Conservation (phyloP, 2,113 vertebrate species). For the Alces alces region DNA sequence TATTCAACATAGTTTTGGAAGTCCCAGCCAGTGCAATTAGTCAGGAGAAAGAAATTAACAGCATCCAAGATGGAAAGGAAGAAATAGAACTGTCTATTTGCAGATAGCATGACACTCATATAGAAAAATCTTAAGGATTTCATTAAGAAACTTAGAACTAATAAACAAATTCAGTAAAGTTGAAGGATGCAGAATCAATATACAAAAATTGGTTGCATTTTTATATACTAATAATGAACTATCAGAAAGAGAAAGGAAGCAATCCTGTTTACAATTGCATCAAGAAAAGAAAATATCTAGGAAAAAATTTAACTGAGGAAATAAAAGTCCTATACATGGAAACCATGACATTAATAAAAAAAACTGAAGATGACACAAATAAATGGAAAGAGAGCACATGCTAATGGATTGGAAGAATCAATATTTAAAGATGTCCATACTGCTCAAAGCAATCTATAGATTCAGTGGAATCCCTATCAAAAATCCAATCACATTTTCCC, state of each 20-base stretch:
- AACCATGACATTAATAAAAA: neutral
- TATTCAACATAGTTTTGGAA: neutral
- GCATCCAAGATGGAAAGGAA: neutral
- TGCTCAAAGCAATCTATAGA: neutral
- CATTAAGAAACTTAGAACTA: neutral
- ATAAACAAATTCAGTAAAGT: neutral
- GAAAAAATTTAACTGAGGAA: neutral
- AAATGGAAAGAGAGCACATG: neutral
- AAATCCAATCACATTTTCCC: neutral
- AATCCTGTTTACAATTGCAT: neutral
- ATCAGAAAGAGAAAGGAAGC: neutral
- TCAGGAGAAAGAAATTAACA: neutral
- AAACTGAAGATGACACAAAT: neutral
- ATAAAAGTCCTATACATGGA: neutral
- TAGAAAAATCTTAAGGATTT: neutral
- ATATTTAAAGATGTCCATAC: neutral
- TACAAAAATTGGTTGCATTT: neutral
- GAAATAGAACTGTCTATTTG: neutral
- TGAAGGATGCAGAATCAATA: neutral
- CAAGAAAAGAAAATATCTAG: neutral
- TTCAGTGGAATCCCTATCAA: neutral
- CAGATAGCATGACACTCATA: neutral
- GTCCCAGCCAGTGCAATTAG: neutral
- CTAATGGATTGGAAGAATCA: neutral
- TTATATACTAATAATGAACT: neutral